Percentiles rank a stretch among this genome's conserved stretches.
phyloP scores from a whole-genome alignment of 2,888 invertebrate species.

The Acronicta aceris region DNA sequence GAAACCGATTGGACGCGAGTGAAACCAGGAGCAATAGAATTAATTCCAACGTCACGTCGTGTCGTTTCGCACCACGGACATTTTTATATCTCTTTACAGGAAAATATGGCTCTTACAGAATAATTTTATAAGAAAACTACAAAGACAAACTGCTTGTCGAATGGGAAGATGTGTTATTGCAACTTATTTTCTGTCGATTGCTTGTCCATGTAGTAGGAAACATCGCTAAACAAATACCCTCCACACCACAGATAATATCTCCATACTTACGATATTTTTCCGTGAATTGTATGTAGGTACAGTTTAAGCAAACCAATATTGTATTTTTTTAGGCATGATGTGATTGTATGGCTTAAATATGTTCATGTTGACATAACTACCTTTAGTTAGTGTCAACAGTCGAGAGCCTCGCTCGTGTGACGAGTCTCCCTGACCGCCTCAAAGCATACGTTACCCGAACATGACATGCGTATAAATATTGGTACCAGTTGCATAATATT shows the following conservation, averaged over 20 bases:
- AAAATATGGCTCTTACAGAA: too few species aligned
- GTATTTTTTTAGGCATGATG: constrained; percentile 8
- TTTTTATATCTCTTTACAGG: too few species aligned
- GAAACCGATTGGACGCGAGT: too few species aligned
- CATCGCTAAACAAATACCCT: background rate
- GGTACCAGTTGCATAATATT: constrained; percentile 8
- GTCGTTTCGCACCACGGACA: too few species aligned
- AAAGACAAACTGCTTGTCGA: too few species aligned
- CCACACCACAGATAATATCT: too few species aligned
- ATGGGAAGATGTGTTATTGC: too few species aligned
- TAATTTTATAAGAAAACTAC: too few species aligned
- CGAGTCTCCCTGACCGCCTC: constrained; percentile 1
- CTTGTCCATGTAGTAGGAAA: too few species aligned
- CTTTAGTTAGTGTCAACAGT: constrained; percentile 12
- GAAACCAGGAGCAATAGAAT: too few species aligned
- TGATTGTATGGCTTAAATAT: constrained; percentile 2
- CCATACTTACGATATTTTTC: background rate
- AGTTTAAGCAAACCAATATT: constrained; percentile 1
- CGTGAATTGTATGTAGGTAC: background rate
- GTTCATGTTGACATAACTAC: constrained; percentile 23
- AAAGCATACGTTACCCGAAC: constrained; percentile 5
- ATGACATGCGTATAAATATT: constrained; percentile 13
- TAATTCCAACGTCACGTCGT: too few species aligned
- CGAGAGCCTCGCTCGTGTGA: constrained; percentile 2
- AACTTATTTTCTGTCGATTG: too few species aligned